Evolutionary conservation across 1,140 invertebrate species (phyloP), one percentile per base, ranked within the genome.

Genomic region (Sinonovacula constricta): DNA sequence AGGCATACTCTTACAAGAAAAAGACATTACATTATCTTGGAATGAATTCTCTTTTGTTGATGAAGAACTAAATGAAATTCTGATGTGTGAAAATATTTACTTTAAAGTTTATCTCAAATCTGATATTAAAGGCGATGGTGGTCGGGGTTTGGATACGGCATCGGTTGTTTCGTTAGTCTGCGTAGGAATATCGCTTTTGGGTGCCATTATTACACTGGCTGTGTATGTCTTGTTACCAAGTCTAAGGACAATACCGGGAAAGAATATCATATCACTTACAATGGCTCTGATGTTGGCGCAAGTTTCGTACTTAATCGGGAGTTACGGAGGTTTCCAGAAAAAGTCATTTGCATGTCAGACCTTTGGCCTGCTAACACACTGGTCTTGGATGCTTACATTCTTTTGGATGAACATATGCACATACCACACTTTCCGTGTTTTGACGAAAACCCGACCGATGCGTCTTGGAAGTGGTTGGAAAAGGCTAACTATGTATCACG

Each of bases 381-480:
- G 53, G 34, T 18, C n/a, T 18, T 68, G 66, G 66, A 18, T 68
- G 1, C 12, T 51, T 33, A 26, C 49, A n/a, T 54, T 68, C 30
- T 68, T 68, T 22, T 68, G 51, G 49, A 68, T 68, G 66, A 68
- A 68, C 28, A 56, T 53, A 7, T 68, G 66, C 36, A 68, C 66
- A 0, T 68, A 31, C 28, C 66, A 68, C 39, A 68, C 56, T 49
- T 68, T 54, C 28, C 45, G 26, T 3, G 39, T 51, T 15, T 28
- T 68, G 3, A 22, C 66, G 24, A 14, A 30, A 1, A 68, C 39
- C 1, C 33, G 31, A 36, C 10, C 28, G 12, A 56, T 68, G 24
- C 56, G 49, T 30, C 4, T 26, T 22, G 36, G 18, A 18, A 33
- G 49, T n/a, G 51, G 66, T 33, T 14, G n/a, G 2, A 33, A 54